Evolutionary conservation across 2,888 invertebrate species (phyloP), one percentile per base, ranked within the genome.

Genomic region (Thyatira batis): DNA sequence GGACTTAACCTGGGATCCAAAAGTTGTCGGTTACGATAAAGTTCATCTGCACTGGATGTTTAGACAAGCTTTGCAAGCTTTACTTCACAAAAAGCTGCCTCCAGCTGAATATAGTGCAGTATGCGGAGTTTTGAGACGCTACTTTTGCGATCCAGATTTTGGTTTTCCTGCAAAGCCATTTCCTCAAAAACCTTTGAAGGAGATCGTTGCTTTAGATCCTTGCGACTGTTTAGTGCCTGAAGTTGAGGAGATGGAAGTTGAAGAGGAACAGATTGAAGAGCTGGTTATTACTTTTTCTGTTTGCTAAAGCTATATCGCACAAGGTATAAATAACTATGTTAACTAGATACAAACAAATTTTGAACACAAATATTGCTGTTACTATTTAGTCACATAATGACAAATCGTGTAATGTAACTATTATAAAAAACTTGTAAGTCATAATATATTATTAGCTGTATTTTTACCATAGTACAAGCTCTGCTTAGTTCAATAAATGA

Each of bases 31-130:
- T 3, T 84, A 84, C 50, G 63, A 83, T 1, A 77, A 77, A 59
- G 50, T 63, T 1, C 60, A 78, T 4, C 55, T 87, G 0, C 89
- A 92, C 57, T 89, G 89, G 89, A 91, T 92, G 91, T 90, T 92
- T 50, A 75, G 86, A 52, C 78, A 84, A 69, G 87, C 91, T 0
- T 69, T 92, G 0, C 84, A 89, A 46, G 74, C 80, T 0, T 52
- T 78, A 1, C 65, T 92, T 0, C 51, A 48, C 0, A 88, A 79
- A 54, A 75, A 65, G n/a, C 62, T 91, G 0, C 25, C 45, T 0
- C 23, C 55, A 0, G 0, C 44, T 0, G 91, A 91, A 3, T 82
- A 58, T 49, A 60, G 57, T 0, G 44, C 67, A 0, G 80, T 78
- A 0, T 82, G 81, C 53, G 13, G 39, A 1, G 71, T 84, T 0